phyloP scores from a whole-genome alignment of 2,113 vertebrate genomes.

The Malurus cyaneus region DNA sequence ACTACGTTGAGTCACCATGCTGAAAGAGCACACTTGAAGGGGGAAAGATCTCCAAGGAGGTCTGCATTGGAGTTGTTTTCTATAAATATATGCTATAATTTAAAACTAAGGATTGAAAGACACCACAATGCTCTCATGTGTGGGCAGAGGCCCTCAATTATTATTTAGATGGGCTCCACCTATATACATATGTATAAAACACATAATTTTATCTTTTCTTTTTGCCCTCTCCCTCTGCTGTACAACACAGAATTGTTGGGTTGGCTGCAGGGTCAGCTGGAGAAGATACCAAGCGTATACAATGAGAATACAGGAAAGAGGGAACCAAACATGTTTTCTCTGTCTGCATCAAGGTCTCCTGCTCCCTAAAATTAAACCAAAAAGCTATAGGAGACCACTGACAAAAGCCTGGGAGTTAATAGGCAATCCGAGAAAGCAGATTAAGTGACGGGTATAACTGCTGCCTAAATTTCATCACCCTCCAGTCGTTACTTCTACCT shows the following conservation, averaged over 20 bases:
- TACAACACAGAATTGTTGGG: conserved; percentile 39
- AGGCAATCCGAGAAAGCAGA: background rate
- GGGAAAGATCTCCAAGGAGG: background rate
- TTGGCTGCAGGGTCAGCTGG: background rate
- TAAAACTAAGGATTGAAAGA: conserved; percentile 36
- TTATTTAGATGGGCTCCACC: conserved; percentile 44
- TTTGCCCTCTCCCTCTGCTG: conserved; percentile 7
- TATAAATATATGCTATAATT: conserved; percentile 19
- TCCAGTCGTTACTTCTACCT: background rate
- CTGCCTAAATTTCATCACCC: background rate
- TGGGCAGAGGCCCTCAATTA: conserved; percentile 11
- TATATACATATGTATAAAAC: conserved; percentile 60
- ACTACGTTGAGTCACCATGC: conserved; percentile 96
- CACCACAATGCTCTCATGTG: background rate
- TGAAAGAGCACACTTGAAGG: conserved; percentile 62
- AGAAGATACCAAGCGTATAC: background rate
- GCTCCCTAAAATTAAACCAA: background rate
- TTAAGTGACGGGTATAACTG: background rate
- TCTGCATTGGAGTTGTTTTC: background rate
- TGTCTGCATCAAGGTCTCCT: conserved; percentile 28
- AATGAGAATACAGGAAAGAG: background rate
- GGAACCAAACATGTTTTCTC: background rate
- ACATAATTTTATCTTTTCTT: conserved; percentile 3
- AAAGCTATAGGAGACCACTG: background rate
- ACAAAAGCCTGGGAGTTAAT: background rate